Percentiles rank a stretch among this genome's conserved stretches.
phyloP scores from a whole-genome alignment of 2,888 invertebrate genomes.

The Amblyteles armatorius region DNA sequence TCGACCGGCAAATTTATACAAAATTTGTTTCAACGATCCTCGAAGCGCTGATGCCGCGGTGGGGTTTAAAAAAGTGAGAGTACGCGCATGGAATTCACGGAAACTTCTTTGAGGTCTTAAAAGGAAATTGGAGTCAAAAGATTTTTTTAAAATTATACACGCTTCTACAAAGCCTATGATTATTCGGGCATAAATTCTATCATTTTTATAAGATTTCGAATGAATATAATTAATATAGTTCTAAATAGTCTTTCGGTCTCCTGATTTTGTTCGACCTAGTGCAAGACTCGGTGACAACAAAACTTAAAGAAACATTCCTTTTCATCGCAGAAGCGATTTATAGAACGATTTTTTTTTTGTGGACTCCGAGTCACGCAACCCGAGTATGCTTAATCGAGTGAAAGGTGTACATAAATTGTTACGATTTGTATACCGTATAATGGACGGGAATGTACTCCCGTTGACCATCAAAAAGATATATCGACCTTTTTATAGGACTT shows the following conservation, averaged over 20 bases:
- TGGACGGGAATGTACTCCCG: not conserved
- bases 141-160: too few relatives aligned
- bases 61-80: too few relatives aligned
- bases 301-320: not conserved
- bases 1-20: slow-evolving; percentile 42
- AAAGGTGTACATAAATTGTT: slow-evolving; percentile 36
- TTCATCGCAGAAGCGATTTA: not conserved
- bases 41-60: not conserved
- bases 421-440: slow-evolving; percentile 30
- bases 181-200: too few relatives aligned
- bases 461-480: slow-evolving; percentile 29
- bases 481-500: slow-evolving; percentile 14
- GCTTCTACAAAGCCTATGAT: too few relatives aligned
- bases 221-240: too few relatives aligned
- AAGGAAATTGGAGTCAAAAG: too few relatives aligned
- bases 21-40: not conserved
- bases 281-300: not conserved
- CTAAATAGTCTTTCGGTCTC: too few relatives aligned
- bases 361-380: not conserved
- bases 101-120: too few relatives aligned
- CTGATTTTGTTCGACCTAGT: too few relatives aligned
- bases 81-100: too few relatives aligned
- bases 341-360: not conserved
- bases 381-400: slow-evolving; percentile 5
- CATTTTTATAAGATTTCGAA: too few relatives aligned